Base-by-base conservation (phyloP, 2,888 invertebrate genomes). In the Zootermopsis nevadensis region DNA sequence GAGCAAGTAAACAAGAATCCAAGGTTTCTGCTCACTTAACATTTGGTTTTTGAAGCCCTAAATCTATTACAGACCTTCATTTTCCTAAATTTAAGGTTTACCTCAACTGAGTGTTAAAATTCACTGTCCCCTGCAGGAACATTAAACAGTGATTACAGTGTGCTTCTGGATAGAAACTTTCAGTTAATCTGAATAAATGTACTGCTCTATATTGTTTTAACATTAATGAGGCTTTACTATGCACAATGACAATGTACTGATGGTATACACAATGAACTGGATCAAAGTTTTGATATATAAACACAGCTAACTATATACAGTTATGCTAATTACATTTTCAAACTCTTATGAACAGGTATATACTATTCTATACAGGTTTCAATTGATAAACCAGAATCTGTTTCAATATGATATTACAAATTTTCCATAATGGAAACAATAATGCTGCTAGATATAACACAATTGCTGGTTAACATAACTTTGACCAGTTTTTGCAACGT, bases 391-490 rank as follows among this genome's bases (percentile, higher is more conserved):
- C 2, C 60, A 60, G n/a, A 27, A 27, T 60, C 12, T 69, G 8
- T 38, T 38, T 74, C 74, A 74, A 74, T 74, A 74, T 74, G 74
- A 38, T 30, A 74, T 74, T 74, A 74, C 74, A 38, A 74, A 74
- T 7, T 74, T 74, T 38, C n/a, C 74, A 15, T 74, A 35, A 38
- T 38, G 74, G 74, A 74, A 74, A 74, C 31, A 74, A 74, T 74
- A 38, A 38, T 42, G 31, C 38, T 38, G 33, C 42, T 74, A 38
- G 8, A 38, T 38, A 74, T 38, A 33, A 74, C 74, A 33, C 38
- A 31, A 69, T 24, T 74, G 24, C 35, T 42, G 33, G n/a, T 38
- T 74, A 74, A 74, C n/a, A n/a, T 38, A 74, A 19, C 4, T 74
- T 12, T 38, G 74, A 38, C 24, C 74, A 38, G 74, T 38, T 74